These are phyloP conservation scores for Sturnus vulgaris DNA, from an alignment of 2,113 vertebrate species.

Conservation along the genomic window DNA sequence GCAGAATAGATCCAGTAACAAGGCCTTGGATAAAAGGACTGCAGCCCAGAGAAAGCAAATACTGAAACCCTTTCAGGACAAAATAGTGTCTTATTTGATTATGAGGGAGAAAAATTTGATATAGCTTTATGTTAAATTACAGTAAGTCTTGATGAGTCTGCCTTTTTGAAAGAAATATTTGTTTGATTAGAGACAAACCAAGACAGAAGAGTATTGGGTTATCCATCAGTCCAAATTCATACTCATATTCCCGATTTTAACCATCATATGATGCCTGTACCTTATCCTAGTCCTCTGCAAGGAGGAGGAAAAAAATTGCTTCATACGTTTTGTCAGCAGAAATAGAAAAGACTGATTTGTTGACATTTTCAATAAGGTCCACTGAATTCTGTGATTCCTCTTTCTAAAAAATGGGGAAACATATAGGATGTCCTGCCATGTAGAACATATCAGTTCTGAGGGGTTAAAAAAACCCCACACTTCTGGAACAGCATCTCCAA, in stretches of 20 bases:
- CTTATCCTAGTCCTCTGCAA: background rate
- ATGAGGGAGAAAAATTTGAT: background rate
- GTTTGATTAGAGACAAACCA: background rate
- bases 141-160: background rate
- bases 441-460: background rate
- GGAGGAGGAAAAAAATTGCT: accelerated
- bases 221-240: background rate
- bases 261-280: background rate
- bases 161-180: background rate
- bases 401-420: background rate
- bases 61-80: background rate
- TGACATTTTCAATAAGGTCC: background rate
- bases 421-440: background rate
- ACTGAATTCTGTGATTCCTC: background rate
- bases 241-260: background rate
- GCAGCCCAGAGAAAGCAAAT: background rate
- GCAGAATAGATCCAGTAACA: background rate
- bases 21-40: background rate
- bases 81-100: background rate
- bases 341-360: background rate
- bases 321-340: background rate
- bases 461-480: background rate
- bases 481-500: background rate
- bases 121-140: background rate
- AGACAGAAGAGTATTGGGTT: background rate